A percentile compares a stretch with the other conserved stretches of the same genome.
phyloP scores from a whole-genome alignment of 2,797 vertebrate species.

The Sebastiscus tertius region DNA sequence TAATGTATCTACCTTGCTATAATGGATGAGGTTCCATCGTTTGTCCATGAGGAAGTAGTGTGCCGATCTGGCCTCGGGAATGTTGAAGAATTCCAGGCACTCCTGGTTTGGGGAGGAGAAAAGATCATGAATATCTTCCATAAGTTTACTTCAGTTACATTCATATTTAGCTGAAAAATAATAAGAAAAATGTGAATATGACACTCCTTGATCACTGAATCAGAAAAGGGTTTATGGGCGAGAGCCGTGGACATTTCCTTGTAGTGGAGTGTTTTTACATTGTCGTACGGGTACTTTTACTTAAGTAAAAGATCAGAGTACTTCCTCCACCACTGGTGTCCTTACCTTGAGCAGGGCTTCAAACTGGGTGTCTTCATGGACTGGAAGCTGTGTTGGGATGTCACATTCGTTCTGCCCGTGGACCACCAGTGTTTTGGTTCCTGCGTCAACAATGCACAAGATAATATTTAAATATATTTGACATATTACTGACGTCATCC shows the following conservation, averaged over 20 bases:
- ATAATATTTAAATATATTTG: not conserved
- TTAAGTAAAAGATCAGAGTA: not conserved
- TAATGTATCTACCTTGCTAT: conserved; percentile 87
- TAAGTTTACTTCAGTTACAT: not conserved
- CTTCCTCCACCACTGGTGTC: not conserved
- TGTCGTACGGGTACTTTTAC: not conserved
- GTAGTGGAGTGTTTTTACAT: not conserved
- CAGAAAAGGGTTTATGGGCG: no score
- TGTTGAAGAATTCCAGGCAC: conserved; percentile 98
- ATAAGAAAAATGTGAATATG: no score
- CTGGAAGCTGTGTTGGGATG: conserved; percentile 98
- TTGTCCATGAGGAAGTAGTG: conserved; percentile 99
- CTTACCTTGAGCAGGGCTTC: conserved; percentile 95
- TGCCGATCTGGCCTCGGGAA: conserved; percentile 94
- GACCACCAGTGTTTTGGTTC: conserved; percentile 97
- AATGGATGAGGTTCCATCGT: conserved; percentile 98
- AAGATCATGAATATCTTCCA: not conserved
- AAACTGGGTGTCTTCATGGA: conserved; percentile 99
- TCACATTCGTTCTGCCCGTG: conserved; percentile 99
- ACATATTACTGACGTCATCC: not conserved
- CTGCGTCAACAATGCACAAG: conserved; percentile 65
- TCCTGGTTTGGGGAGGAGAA: conserved; percentile 81
- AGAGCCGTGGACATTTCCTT: not conserved
- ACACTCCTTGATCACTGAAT: no score
- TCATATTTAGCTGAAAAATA: not conserved